Conservation (phyloP, 2,113 vertebrate species). For the Halichoerus grypus region DNA sequence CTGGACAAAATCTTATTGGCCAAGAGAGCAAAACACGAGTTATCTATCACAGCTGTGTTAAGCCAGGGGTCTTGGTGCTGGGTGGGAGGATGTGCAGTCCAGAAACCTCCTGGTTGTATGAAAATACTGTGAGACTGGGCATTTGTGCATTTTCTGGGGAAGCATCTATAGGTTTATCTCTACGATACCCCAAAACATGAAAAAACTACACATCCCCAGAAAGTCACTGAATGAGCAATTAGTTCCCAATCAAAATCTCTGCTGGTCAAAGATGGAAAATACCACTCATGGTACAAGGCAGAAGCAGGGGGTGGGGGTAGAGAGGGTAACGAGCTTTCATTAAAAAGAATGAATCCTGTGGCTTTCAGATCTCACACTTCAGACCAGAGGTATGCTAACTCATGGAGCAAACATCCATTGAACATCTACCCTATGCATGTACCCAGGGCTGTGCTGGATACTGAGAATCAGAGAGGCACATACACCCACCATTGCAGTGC, state of each 20-base stretch:
- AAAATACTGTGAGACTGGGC: not conserved
- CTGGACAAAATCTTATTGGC: constrained; percentile 37
- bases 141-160: not conserved
- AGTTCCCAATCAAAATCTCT: not conserved
- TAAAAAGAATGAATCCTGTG: not conserved
- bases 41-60: not conserved
- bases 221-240: not conserved
- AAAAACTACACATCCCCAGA: not conserved
- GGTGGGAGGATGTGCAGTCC: not conserved
- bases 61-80: not conserved
- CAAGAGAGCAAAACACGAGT: constrained; percentile 29
- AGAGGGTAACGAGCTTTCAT: not conserved
- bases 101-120: not conserved
- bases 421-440: not conserved
- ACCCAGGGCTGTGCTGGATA: not conserved
- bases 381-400: not conserved
- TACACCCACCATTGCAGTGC: not conserved
- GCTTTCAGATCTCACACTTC: not conserved
- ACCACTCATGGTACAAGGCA: not conserved
- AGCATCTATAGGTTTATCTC: not conserved
- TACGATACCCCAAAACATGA: not conserved
- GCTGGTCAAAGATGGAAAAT: not conserved
- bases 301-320: not conserved
- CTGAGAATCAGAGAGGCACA: not conserved
- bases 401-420: not conserved